Conservation (phyloP, 2,888 invertebrate species). For the Sarcophaga rosellei region DNA sequence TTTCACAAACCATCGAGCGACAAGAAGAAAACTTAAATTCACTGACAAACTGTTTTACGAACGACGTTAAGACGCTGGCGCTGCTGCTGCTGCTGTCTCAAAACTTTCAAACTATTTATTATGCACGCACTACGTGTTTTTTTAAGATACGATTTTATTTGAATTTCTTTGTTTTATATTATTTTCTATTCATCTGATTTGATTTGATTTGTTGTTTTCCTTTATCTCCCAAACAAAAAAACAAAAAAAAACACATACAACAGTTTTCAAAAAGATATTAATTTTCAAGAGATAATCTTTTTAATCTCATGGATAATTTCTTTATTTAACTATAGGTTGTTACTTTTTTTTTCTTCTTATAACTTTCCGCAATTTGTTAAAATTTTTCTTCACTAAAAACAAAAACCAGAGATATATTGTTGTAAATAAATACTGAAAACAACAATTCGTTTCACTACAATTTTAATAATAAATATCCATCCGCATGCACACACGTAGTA, state of each 20-base stretch:
- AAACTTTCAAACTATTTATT: slow-evolving; percentile 61
- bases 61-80: background rate
- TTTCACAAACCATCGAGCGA: background rate
- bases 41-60: background rate
- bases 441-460: slow-evolving; percentile 6
- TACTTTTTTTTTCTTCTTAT: background rate
- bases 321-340: background rate
- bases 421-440: slow-evolving; percentile 10
- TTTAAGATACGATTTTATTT: slow-evolving; percentile 36
- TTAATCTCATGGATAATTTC: background rate
- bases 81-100: slow-evolving; percentile 29
- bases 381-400: slow-evolving; percentile 9
- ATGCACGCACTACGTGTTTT: slow-evolving; percentile 60
- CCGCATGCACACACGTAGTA: slow-evolving; percentile 36
- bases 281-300: background rate
- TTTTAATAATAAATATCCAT: slow-evolving; percentile 35
- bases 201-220: slow-evolving; percentile 27
- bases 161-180: slow-evolving; percentile 37
- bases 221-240: slow-evolving; percentile 2
- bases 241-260: slow-evolving; percentile 18
- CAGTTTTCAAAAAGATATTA: slow-evolving; percentile 42
- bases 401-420: background rate
- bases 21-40: background rate
- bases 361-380: slow-evolving; percentile 19
- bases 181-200: background rate